phyloP scores from a whole-genome alignment of 2,113 vertebrate genomes.

The Furnarius figulus region DNA sequence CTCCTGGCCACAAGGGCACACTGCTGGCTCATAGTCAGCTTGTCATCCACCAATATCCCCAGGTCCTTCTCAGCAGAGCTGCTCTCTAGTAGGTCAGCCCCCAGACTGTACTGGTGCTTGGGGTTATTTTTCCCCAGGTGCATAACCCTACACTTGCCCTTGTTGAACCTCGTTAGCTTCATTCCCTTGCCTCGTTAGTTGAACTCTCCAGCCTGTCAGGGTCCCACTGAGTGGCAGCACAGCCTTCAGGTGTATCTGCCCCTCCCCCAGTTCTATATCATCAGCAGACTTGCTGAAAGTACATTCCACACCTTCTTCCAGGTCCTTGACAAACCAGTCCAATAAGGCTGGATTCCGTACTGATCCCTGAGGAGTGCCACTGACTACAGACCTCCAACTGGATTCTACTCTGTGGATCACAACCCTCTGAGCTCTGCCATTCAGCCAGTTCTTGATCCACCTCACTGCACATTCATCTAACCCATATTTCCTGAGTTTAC shows the following conservation, averaged over 20 bases:
- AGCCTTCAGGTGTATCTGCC: background rate
- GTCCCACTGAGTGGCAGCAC: background rate
- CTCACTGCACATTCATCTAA: too few relatives aligned
- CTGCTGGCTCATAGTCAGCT: background rate
- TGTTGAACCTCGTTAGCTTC: background rate
- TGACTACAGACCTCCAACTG: background rate
- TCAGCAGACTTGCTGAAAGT: background rate
- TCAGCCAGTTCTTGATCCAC: background rate
- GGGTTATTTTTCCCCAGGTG: background rate
- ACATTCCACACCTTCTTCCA: background rate
- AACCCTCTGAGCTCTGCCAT: background rate
- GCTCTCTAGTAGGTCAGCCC: background rate
- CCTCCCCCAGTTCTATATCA: background rate
- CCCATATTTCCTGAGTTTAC: background rate
- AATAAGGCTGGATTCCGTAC: background rate
- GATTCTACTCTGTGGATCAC: background rate
- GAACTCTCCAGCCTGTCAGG: background rate
- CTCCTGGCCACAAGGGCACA: background rate
- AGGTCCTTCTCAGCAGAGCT: background rate
- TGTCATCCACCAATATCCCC: background rate
- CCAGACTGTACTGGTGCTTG: background rate
- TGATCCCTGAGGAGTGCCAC: background rate
- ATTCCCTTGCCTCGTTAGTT: too few relatives aligned
- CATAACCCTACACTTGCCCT: background rate
- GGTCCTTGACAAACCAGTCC: rapidly evolving